Evolutionary conservation across 2,797 vertebrate species (phyloP).

Genomic region (Anolis apletophallus): DNA sequence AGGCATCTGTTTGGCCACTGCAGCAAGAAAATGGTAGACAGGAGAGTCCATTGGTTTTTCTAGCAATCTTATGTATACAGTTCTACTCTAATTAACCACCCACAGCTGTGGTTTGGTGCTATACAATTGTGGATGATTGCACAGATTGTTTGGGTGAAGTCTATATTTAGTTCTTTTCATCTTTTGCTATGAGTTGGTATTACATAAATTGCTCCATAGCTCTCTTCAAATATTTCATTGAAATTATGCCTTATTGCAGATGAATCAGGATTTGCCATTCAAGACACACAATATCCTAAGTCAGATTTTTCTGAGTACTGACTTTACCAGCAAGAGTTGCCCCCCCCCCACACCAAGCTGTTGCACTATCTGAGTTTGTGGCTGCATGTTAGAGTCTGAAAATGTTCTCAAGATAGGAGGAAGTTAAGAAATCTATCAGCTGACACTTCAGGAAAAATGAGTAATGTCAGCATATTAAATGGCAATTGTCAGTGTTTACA

Average conservation of each 20-base stretch:
- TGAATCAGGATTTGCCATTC: neutral
- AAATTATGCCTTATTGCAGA: neutral
- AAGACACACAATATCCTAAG: neutral
- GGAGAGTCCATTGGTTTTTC: neutral
- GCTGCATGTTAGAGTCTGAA: conserved; percentile 13
- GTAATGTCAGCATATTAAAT: neutral
- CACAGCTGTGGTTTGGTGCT: neutral
- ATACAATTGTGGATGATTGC: neutral
- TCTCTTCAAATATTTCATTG: neutral
- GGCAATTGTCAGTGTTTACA: neutral
- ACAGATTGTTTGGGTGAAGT: neutral
- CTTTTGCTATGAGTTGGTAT: neutral
- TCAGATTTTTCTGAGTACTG: neutral
- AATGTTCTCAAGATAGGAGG: conserved; percentile 31
- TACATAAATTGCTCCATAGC: neutral
- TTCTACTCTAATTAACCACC: neutral
- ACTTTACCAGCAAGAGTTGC: conserved; percentile 12
- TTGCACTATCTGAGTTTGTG: conserved; percentile 2
- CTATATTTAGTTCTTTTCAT: neutral
- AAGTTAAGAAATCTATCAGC: conserved; percentile 31
- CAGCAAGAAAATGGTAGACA: neutral
- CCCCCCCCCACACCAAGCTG: neutral
- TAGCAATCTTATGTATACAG: neutral
- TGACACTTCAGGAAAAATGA: neutral
- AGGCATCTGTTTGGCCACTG: neutral